Evolutionary conservation across 2,113 vertebrate genomes (phyloP).

Genomic region (Polyodon spathula): DNA sequence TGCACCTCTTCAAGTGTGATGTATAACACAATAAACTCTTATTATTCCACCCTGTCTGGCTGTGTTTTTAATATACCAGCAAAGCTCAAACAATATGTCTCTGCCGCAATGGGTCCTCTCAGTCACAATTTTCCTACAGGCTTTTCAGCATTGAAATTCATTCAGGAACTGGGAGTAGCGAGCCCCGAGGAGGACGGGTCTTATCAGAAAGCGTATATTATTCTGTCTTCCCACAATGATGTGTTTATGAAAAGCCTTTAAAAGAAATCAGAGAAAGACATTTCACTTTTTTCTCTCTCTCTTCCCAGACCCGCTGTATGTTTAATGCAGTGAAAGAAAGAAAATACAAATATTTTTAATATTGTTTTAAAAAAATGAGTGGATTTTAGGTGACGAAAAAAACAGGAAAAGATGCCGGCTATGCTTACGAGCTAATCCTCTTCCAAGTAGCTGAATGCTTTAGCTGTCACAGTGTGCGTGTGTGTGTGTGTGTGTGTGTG

Average conservation of each 20-base stretch:
- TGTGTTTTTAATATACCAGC: slow-evolving; percentile 14
- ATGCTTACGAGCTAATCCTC: not conserved
- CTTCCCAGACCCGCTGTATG: not conserved
- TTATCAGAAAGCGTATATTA: slow-evolving; percentile 17
- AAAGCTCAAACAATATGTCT: slow-evolving; percentile 14
- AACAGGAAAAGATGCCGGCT: not conserved
- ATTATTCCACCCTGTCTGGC: not conserved
- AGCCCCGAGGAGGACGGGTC: slow-evolving; percentile 4
- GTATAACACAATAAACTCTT: slow-evolving; percentile 15
- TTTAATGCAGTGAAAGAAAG: not conserved
- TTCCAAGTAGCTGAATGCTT: not conserved
- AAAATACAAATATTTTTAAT: not conserved
- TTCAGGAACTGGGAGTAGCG: not conserved
- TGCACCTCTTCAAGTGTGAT: not conserved
- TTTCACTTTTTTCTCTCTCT: not conserved
- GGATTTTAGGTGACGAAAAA: not conserved
- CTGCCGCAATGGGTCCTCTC: not conserved
- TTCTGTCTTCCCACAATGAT: slow-evolving; percentile 4
- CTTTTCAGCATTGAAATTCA: not conserved
- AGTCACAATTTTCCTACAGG: not conserved
- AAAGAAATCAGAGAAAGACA: slow-evolving; percentile 3
- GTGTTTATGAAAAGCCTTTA: slow-evolving; percentile 17
- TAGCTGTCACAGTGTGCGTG: not conserved
- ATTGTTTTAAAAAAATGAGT: not conserved
- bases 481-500: too few species aligned